Conservation (phyloP, 2,888 invertebrate genomes). For the Cataglyphis rosenhaueri region DNA sequence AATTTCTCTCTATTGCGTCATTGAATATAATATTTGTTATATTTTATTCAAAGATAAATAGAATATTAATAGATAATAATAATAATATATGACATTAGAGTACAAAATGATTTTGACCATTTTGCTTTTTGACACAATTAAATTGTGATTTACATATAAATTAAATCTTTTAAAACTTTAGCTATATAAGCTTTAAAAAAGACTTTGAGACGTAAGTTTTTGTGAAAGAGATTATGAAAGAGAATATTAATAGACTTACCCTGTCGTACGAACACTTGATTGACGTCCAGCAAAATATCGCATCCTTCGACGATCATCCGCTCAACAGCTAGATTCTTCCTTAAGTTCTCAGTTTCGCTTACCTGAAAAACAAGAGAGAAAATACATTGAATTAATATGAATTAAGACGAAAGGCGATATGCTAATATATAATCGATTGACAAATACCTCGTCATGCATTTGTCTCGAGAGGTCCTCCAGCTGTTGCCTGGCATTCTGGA, state of each 20-base stretch:
- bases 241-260: constrained; percentile 86
- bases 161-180: neutral
- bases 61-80: neutral
- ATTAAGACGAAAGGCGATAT: neutral
- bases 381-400: neutral
- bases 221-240: neutral
- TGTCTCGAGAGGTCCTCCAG: constrained; percentile 94
- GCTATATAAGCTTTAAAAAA: neutral
- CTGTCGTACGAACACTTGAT: constrained; percentile 97
- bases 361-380: constrained; percentile 86
- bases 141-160: neutral
- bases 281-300: constrained; percentile 96
- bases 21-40: neutral
- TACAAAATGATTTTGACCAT: constrained; percentile 8
- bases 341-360: constrained; percentile 96
- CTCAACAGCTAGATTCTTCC: constrained; percentile 96
- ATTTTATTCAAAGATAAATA: neutral
- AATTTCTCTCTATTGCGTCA: neutral
- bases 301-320: constrained; percentile 97
- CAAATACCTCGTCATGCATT: constrained; percentile 94
- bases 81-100: neutral
- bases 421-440: neutral
- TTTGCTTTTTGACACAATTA: neutral
- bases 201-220: neutral
- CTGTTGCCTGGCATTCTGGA: constrained; percentile 95